A percentile compares a stretch with the other conserved stretches of the same genome.
Evolutionary conservation across 2,113 vertebrate genomes (phyloP).

Genomic region (Spheniscus mendiculus): DNA sequence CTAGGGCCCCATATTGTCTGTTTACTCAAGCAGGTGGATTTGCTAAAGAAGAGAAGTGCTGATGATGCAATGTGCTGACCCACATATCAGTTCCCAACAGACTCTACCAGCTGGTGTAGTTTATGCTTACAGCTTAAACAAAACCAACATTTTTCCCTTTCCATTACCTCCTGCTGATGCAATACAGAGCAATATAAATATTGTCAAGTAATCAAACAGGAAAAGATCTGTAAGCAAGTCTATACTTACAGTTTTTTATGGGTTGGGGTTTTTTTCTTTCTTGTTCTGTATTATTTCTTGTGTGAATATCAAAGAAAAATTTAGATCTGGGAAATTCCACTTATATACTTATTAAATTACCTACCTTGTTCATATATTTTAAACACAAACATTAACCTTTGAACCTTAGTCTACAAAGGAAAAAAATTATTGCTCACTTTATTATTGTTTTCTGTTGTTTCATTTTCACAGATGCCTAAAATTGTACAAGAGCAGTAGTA

Average conservation of each 20-base stretch:
- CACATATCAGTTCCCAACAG: conserved; percentile 84
- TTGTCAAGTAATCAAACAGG: neutral
- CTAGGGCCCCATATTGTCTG: conserved; percentile 52
- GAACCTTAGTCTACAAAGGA: neutral
- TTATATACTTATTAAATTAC: neutral
- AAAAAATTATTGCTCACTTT: neutral
- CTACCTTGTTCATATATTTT: neutral
- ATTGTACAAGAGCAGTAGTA: neutral
- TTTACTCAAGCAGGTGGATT: conserved; percentile 79
- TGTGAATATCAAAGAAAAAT: neutral
- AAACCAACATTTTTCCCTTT: conserved; percentile 30
- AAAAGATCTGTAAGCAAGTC: neutral
- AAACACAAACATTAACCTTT: neutral
- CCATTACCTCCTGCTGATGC: conserved; percentile 26
- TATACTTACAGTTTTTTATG: neutral
- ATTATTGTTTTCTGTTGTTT: neutral
- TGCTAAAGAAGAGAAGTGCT: conserved; percentile 76
- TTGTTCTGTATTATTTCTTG: neutral
- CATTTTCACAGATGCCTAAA: neutral
- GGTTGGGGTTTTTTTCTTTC: rapidly evolving
- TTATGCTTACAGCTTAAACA: conserved; percentile 55
- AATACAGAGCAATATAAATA: conserved; percentile 43
- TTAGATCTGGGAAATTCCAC: neutral
- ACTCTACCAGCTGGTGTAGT: conserved; percentile 75
- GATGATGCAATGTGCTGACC: conserved; percentile 87